Percentiles rank a stretch among this genome's conserved stretches.
Evolutionary conservation across 2,888 invertebrate genomes (phyloP).

Genomic region (Diachrysia chrysitis): DNA sequence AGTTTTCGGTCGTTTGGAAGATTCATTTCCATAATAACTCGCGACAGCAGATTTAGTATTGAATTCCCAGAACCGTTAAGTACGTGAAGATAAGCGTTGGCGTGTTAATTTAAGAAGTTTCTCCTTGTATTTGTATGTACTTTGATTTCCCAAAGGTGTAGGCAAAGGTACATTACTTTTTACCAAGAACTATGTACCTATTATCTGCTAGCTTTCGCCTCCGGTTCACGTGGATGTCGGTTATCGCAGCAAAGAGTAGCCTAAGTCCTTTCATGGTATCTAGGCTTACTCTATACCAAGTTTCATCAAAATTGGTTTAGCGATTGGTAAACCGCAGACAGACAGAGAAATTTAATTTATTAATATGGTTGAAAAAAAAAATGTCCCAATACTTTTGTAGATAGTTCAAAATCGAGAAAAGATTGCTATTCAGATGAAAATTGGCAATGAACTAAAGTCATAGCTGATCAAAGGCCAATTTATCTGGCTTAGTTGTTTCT

Average conservation of each 20-base stretch:
- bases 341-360: too few species aligned
- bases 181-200: too few species aligned
- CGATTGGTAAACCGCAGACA: too few species aligned
- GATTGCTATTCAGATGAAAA: not conserved
- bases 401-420: too few species aligned
- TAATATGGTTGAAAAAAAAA: too few species aligned
- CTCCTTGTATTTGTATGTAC: constrained; percentile 3
- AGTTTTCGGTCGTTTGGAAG: constrained; percentile 38
- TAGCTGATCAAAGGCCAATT: not conserved
- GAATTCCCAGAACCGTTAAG: constrained; percentile 25
- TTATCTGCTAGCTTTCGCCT: too few species aligned
- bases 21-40: constrained; percentile 51
- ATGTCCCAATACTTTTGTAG: too few species aligned
- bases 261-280: too few species aligned
- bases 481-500: not conserved
- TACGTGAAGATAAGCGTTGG: constrained; percentile 13
- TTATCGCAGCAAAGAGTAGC: too few species aligned
- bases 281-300: too few species aligned
- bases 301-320: too few species aligned
- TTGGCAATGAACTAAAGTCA: not conserved
- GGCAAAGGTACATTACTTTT: not conserved
- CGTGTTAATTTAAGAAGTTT: constrained; percentile 7
- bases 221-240: too few species aligned
- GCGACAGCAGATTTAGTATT: constrained; percentile 33
- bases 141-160: not conserved